Evolutionary conservation across 2,888 invertebrate genomes (phyloP), one percentile per base, ranked within the genome.

Genomic region (Cynaeus angustus): DNA sequence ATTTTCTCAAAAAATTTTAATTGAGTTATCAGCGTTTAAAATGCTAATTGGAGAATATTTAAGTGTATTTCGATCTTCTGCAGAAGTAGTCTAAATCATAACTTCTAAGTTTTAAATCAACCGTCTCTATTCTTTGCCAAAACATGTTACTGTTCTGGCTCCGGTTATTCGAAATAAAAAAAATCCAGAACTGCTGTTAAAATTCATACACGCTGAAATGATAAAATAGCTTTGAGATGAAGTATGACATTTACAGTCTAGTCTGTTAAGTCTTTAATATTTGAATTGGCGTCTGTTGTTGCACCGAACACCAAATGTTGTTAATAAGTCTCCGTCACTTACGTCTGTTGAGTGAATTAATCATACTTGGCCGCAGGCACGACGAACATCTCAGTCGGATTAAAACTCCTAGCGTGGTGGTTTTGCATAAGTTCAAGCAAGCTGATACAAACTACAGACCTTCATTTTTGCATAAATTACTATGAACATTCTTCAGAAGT

Each of bases 321-420:
- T 72, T 72, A 72, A 74, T 74, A 72, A 73, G 71, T 74, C 72
- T 61, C 66, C 61, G 72, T 72, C 74, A 66, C 55, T 72, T 64
- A 64, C 71, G 68, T 65, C 67, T 67, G 68, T 55, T 41, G 65
- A 66, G 66, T 66, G 61, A 71, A 74, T 74, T 74, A 74, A 74
- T 74, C 74, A 74, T 68, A 56, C 30, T 64, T 62, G 62, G 68
- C 68, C 68, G 55, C 64, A 45, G 68, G 68, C 68, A 62, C 58
- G 66, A 46, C 58, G 59, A 67, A 48, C 61, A 52, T 67, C 59
- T 67, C 43, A 50, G 52, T 30, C 37, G 68, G 55, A 68, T 68
- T 68, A 62, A 68, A 68, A 61, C 53, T 61, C 55, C 55, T 55
- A 13, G 46, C 26, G 66, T 26, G 56, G 66, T 38, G 66, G 56